phyloP scores from a whole-genome alignment of 2,797 vertebrate species.

The Salarias fasciatus region DNA sequence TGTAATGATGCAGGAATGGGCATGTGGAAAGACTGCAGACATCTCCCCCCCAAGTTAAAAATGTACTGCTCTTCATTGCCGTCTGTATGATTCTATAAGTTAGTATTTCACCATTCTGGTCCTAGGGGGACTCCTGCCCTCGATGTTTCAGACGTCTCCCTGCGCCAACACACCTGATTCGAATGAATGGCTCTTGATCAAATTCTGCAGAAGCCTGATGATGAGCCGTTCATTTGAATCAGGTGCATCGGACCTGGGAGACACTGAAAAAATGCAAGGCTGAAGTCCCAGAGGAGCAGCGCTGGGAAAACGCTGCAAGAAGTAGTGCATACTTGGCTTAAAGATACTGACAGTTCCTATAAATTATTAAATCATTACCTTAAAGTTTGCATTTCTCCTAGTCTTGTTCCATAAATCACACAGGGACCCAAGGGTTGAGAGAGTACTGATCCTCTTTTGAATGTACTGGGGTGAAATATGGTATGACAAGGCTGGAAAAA shows the following conservation, averaged over 20 bases:
- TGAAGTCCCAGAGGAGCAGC: too few relatives aligned
- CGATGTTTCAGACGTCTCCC: too few relatives aligned
- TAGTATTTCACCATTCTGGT: too few relatives aligned
- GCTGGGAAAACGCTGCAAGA: background rate
- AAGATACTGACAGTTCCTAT: slow-evolving; percentile 15
- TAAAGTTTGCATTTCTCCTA: slow-evolving; percentile 17
- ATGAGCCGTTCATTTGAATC: too few relatives aligned
- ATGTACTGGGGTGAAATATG: slow-evolving; percentile 26
- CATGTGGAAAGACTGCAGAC: background rate
- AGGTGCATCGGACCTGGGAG: too few relatives aligned
- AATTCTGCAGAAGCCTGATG: too few relatives aligned
- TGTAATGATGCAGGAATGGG: background rate
- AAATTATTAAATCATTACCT: slow-evolving; percentile 39
- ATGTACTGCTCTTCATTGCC: slow-evolving; percentile 17
- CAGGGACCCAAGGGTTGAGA: slow-evolving; percentile 14
- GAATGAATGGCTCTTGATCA: too few relatives aligned
- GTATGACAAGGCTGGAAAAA: slow-evolving; percentile 1
- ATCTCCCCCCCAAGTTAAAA: slow-evolving; percentile 9
- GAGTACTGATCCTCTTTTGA: slow-evolving; percentile 8
- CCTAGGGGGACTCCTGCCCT: too few relatives aligned
- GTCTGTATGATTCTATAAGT: background rate
- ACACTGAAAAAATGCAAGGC: too few relatives aligned
- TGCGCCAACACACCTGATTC: too few relatives aligned
- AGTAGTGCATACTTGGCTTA: slow-evolving; percentile 11
- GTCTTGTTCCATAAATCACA: slow-evolving; percentile 43